A percentile compares a stretch with the other conserved stretches of the same genome.
phyloP scores from a whole-genome alignment of 2,888 invertebrate genomes.

The Ptychoptera albimana region DNA sequence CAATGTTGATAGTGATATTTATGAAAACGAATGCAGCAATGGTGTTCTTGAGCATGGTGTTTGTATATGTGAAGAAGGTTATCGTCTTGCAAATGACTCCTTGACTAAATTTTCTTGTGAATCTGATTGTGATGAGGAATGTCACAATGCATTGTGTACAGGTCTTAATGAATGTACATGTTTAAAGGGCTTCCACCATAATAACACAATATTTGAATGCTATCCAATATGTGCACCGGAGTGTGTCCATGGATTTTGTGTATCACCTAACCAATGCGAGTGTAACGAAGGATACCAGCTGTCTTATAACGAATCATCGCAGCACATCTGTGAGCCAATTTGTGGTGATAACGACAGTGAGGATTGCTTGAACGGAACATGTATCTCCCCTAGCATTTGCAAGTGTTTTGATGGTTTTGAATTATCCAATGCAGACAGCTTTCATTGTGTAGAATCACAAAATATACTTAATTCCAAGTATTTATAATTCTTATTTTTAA shows the following conservation, averaged over 20 bases:
- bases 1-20: too few species aligned
- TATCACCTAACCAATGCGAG: constrained; percentile 32
- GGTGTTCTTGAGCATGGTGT: too few species aligned
- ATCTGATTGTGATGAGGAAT: constrained; percentile 19
- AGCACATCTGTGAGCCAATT: not conserved
- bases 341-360: too few species aligned
- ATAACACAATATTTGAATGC: constrained; percentile 28
- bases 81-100: too few species aligned
- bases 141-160: constrained; percentile 26
- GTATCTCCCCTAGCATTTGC: not conserved
- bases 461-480: too few species aligned
- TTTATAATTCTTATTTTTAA: too few species aligned
- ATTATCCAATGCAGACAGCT: constrained; percentile 18
- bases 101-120: not conserved
- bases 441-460: too few species aligned
- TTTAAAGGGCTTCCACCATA: constrained; percentile 24
- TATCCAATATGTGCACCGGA: constrained; percentile 39
- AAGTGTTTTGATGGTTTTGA: constrained; percentile 1
- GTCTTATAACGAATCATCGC: too few species aligned
- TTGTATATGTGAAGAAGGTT: too few species aligned
- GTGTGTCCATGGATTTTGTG: constrained; percentile 32
- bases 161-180: constrained; percentile 26
- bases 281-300: constrained; percentile 27
- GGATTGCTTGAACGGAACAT: constrained; percentile 1
- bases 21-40: too few species aligned